These are phyloP conservation scores for Amblyjoppa proteus DNA, from an alignment of 2,888 invertebrate species.

Conservation along the genomic window DNA sequence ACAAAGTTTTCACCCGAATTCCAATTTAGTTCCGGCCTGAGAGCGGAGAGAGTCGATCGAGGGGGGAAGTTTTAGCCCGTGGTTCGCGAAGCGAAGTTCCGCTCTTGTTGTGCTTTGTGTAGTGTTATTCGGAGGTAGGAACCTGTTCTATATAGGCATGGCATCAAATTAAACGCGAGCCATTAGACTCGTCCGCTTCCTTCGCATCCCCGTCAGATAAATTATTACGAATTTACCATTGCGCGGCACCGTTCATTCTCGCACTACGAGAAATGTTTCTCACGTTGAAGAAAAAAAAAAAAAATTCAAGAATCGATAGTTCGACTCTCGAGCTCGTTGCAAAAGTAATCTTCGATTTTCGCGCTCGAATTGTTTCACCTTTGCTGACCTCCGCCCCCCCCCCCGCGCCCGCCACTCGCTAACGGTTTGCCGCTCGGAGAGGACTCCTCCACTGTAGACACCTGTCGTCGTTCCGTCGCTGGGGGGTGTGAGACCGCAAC, in stretches of 20 bases:
- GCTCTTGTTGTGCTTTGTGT: slow-evolving; percentile 52
- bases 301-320: background rate
- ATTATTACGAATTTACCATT: slow-evolving; percentile 2
- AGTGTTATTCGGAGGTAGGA: slow-evolving; percentile 39
- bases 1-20: slow-evolving; percentile 56
- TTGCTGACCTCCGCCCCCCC: slow-evolving; percentile 1
- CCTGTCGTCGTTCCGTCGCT: slow-evolving; percentile 62
- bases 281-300: background rate
- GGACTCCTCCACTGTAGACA: slow-evolving; percentile 12
- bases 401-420: background rate
- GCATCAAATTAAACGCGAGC: slow-evolving; percentile 60
- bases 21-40: slow-evolving; percentile 64
- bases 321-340: slow-evolving; percentile 23
- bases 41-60: slow-evolving; percentile 37
- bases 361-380: slow-evolving; percentile 54
- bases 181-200: slow-evolving; percentile 36
- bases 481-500: slow-evolving; percentile 64
- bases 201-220: slow-evolving; percentile 28
- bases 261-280: background rate
- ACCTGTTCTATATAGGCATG: slow-evolving; percentile 56
- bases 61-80: slow-evolving; percentile 63
- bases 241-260: background rate
- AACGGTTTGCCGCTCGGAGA: slow-evolving; percentile 14
- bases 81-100: slow-evolving; percentile 63
- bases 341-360: slow-evolving; percentile 63